Conservation (phyloP, 2,888 invertebrate species). For the Shargacucullia verbasci region DNA sequence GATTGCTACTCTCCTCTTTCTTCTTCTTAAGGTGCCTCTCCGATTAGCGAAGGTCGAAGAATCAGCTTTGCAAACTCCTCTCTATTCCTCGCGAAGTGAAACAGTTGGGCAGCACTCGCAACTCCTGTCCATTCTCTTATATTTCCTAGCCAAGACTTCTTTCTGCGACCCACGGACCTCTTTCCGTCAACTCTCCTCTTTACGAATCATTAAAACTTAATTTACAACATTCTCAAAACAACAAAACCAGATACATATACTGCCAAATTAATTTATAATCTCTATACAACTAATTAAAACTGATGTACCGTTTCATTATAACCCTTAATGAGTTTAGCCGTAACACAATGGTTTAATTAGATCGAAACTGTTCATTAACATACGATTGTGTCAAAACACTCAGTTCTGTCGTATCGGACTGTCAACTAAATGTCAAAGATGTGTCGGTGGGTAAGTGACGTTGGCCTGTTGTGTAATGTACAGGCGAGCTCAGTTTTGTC, state of each 20-base stretch:
- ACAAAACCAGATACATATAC: constrained; percentile 35
- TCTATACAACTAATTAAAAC: constrained; percentile 56
- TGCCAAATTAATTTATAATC: constrained; percentile 40
- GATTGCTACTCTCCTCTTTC: too few species aligned
- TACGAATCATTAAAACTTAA: constrained; percentile 4
- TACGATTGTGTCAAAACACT: constrained; percentile 82
- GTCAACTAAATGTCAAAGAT: constrained; percentile 83
- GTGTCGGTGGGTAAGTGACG: constrained; percentile 64
- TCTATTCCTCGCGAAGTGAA: too few species aligned
- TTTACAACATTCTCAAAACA: constrained; percentile 26
- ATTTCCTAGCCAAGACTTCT: too few species aligned
- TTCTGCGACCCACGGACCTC: too few species aligned
- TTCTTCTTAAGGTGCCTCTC: too few species aligned
- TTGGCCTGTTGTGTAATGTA: constrained; percentile 66
- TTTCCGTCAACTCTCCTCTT: too few species aligned
- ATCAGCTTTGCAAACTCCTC: too few species aligned
- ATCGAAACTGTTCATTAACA: constrained; percentile 76
- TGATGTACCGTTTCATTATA: constrained; percentile 62
- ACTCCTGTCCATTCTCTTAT: too few species aligned
- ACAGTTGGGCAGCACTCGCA: too few species aligned
- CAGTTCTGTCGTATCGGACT: constrained; percentile 67
- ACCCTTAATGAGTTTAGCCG: constrained; percentile 75
- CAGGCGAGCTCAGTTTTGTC: constrained; percentile 48
- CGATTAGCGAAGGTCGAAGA: too few species aligned
- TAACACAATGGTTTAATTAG: constrained; percentile 83